Evolutionary conservation across 2,888 invertebrate species (phyloP), one percentile per base, ranked within the genome.

Genomic region (Cyrtodaria siliqua): DNA sequence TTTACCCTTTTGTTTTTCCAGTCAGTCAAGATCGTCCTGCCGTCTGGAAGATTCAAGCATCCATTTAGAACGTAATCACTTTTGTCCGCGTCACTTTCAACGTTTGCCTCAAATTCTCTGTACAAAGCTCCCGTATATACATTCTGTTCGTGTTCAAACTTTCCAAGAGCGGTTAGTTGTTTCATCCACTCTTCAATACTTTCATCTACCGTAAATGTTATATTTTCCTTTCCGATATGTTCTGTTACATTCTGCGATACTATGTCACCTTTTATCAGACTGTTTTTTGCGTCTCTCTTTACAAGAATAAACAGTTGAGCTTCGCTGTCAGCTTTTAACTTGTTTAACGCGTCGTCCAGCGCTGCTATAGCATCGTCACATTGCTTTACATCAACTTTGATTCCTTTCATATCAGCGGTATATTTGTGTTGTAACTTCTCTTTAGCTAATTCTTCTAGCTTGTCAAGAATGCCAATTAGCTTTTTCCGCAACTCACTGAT

Each of bases 1-100:
- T 80, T 80, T 14, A 80, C 47, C 16, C 70, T 38, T 56, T 67
- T 69, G 33, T 80, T 80, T n/a, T 66, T 66, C 80, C 80, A 80
- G 42, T 80, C 80, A 47, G 72, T 63, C 2, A 80, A 44, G 4
- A 80, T 49, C 0, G 76, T 76, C 1, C 61, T 62, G 1, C 80
- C 80, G 20, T 76, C 62, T 8, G 76, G 63, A 1, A 80, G 53
- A 23, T 72, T 72, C 8, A 70, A 20, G 18, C 60, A 66, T n/a
- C 69, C 75, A 29, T 80, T 80, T 26, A 69, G 69, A n/a, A 70
- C 62, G 47, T 76, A 80, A 24, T 76, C 62, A 0, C 52, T 60
- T 26, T 73, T 64, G 4, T 67, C 69, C 14, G 66, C 3, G 33
- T 80, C 80, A n/a, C 56, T 63, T 40, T 80, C 66, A 49, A 61